Conservation (phyloP, 2,797 vertebrate genomes). For the Microcaecilia unicolor region DNA sequence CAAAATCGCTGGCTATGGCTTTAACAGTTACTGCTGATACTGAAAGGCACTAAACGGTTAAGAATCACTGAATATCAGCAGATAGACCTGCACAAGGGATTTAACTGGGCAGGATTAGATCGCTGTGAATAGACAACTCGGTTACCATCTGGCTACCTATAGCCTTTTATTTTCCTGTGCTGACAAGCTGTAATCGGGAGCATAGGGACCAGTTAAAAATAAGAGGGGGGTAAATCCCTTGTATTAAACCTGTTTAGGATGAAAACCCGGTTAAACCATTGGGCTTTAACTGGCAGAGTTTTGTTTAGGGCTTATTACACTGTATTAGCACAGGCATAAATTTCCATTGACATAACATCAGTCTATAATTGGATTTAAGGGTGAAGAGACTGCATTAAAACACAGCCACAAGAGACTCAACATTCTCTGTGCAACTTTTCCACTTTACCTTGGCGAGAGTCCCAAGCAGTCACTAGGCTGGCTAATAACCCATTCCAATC, state of each 20-base stretch:
- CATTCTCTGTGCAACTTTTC: conserved; percentile 40
- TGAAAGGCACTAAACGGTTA: no score
- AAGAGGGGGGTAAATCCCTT: conserved; percentile 53
- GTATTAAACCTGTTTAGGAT: conserved; percentile 58
- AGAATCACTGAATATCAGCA: no score
- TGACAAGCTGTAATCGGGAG: conserved; percentile 10
- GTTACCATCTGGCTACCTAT: no score
- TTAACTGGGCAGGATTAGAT: no score
- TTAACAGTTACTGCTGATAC: no score
- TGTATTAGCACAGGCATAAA: conserved; percentile 74
- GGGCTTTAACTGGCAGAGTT: conserved; percentile 57
- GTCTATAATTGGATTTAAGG: conserved; percentile 69
- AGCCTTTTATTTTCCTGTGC: no score
- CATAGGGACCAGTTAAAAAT: conserved; percentile 36
- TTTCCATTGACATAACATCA: conserved; percentile 62
- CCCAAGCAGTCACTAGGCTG: conserved; percentile 21
- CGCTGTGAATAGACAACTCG: no score
- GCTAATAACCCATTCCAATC: conserved; percentile 42
- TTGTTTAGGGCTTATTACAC: conserved; percentile 73
- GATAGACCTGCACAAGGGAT: no score
- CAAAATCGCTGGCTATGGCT: no score
- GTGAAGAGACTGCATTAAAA: conserved; percentile 53
- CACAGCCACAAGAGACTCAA: conserved; percentile 42
- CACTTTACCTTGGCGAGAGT: conserved; percentile 35
- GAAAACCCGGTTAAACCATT: conserved; percentile 65